Percentiles rank a stretch among this genome's conserved stretches.
Evolutionary conservation across 2,797 vertebrate genomes (phyloP).

Genomic region (Phoebastria nigripes): DNA sequence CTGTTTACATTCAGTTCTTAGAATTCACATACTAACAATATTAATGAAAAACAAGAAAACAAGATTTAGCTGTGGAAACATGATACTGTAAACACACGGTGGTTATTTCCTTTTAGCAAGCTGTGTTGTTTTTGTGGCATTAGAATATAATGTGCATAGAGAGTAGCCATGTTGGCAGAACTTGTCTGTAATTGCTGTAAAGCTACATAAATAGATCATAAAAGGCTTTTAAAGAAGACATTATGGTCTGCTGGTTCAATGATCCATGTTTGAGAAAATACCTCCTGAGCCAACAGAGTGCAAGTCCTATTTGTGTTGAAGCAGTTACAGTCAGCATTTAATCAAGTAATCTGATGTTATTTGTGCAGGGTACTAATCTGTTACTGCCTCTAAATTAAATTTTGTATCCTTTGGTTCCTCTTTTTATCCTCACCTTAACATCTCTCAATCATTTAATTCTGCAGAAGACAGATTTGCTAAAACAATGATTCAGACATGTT

Average conservation of each 20-base stretch:
- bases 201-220: background rate
- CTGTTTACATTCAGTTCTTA: background rate
- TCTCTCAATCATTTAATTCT: background rate
- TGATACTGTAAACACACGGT: background rate
- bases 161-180: background rate
- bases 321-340: background rate
- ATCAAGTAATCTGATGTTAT: background rate
- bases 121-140: background rate
- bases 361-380: background rate
- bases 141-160: background rate
- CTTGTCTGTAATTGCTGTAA: background rate
- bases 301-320: background rate
- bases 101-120: background rate
- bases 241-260: background rate
- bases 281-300: background rate
- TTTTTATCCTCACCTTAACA: background rate
- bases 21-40: background rate
- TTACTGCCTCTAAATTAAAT: background rate
- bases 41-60: background rate
- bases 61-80: background rate
- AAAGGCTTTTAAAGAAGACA: background rate
- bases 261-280: background rate
- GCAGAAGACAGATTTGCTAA: background rate
- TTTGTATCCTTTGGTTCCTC: background rate
- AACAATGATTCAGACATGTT: background rate